phyloP scores from a whole-genome alignment of 2,888 invertebrate species.

The Dendrolimus houi region DNA sequence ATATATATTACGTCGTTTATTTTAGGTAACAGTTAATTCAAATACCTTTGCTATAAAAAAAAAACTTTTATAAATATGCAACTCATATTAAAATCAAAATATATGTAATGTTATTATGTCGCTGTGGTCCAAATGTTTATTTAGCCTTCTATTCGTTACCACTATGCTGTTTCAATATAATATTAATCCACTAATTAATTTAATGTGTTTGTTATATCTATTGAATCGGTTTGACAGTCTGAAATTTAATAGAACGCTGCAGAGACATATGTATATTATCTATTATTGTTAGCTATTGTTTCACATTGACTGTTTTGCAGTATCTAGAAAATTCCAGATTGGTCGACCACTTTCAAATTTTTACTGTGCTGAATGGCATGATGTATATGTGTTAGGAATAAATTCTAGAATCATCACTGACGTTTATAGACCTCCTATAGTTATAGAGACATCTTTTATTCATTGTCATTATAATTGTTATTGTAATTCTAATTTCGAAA shows the following conservation, averaged over 20 bases:
- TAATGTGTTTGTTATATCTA: background rate
- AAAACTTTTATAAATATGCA: too few species aligned
- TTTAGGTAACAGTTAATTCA: too few species aligned
- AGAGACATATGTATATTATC: too few species aligned
- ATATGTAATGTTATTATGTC: slow-evolving; percentile 13
- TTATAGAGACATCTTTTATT: slow-evolving; percentile 14
- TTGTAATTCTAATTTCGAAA: background rate
- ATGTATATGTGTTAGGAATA: slow-evolving; percentile 58
- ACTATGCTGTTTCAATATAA: slow-evolving; percentile 44
- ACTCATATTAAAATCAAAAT: too few species aligned
- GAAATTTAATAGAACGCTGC: background rate
- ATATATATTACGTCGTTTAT: too few species aligned
- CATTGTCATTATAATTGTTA: slow-evolving; percentile 9
- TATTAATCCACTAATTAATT: slow-evolving; percentile 36
- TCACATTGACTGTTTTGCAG: background rate
- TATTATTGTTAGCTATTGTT: background rate
- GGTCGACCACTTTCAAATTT: slow-evolving; percentile 3
- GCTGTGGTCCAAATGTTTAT: slow-evolving; percentile 34
- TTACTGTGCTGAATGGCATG: slow-evolving; percentile 45
- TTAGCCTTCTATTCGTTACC: slow-evolving; percentile 44
- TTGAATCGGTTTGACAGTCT: background rate
- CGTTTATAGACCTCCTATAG: slow-evolving; percentile 7
- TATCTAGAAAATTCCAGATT: slow-evolving; percentile 1
- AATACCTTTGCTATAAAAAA: too few species aligned
- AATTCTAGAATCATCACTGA: slow-evolving; percentile 1